Evolutionary conservation across 2,888 invertebrate genomes (phyloP), one percentile per base, ranked within the genome.

Genomic region (Agapetus fuscipes): DNA sequence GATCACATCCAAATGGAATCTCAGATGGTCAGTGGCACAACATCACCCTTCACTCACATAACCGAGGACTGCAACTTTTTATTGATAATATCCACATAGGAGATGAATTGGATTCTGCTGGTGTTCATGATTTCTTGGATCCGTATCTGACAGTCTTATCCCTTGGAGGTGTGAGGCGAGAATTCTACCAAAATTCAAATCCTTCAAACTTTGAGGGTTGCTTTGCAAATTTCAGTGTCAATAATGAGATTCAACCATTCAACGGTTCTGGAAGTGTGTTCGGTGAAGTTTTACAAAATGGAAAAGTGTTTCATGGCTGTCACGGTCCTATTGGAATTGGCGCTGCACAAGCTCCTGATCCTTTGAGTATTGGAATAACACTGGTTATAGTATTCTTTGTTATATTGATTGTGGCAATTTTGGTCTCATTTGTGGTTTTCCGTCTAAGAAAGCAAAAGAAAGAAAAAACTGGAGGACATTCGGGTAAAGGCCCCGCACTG

Each of bases 351-450:
- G 80, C 82, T 3, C 81, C 89, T 2, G 87, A 89, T 64, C 91
- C 91, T 0, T 66, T 95, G 6, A 89, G 87, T 54, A 89, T 94
- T 45, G 95, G 94, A 37, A 84, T 95, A 41, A 93, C 93, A 1
- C 68, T 95, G 20, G 91, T 95, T 13, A 89, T 94, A 46, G 88
- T 90, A 15, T 94, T 96, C 69, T 94, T 96, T 56, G 83, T 89
- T 4, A 84, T 93, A 43, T 66, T 94, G 10, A 73, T 93, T 34
- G 82, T 93, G 9, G 90, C 90, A 10, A 90, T 93, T 52, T 71
- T 89, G 39, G 85, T 87, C 13, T 91, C 90, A 32, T 94, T 94
- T 55, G 76, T 94, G n/a, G 87, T 93, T 27, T 93, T 93, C 60
- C 79, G 91, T 29, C 71, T 91, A 46, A 76, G 93, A 12, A 83